Conservation (phyloP, 2,113 vertebrate species). For the Labrus mixtus region DNA sequence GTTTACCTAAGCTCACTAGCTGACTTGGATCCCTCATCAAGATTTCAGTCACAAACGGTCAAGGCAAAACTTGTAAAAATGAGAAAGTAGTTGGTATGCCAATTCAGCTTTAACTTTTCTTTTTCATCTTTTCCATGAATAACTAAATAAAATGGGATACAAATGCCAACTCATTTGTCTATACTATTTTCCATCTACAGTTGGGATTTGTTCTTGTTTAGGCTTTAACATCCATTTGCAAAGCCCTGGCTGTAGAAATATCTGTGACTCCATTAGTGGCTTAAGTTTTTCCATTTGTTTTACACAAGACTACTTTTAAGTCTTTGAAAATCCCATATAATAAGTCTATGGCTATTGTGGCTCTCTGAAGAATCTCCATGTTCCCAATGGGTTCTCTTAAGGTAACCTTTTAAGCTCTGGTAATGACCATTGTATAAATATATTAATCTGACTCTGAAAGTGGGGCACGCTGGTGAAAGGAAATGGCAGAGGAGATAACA, state of each 20-base stretch:
- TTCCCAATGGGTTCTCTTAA: slow-evolving; percentile 41
- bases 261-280: background rate
- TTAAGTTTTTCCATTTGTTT: background rate
- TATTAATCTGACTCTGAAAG: slow-evolving; percentile 42
- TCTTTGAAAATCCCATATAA: slow-evolving; percentile 44
- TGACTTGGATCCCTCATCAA: no score
- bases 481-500: slow-evolving; percentile 71
- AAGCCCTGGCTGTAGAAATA: background rate
- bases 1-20: no score
- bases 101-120: no score
- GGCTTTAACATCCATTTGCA: background rate
- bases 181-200: no score
- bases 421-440: slow-evolving; percentile 63
- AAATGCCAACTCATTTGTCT: no score
- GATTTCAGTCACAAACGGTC: no score
- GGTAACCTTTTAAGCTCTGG: slow-evolving; percentile 47
- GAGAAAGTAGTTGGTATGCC: no score
- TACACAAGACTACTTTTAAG: slow-evolving; percentile 1
- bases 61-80: no score
- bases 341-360: slow-evolving; percentile 36
- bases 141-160: no score
- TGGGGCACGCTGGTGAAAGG: slow-evolving; percentile 44
- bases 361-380: slow-evolving; percentile 28
- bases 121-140: no score
- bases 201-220: background rate